phyloP scores from a whole-genome alignment of 2,888 invertebrate genomes.

The Caenorhabditis uteleia region DNA sequence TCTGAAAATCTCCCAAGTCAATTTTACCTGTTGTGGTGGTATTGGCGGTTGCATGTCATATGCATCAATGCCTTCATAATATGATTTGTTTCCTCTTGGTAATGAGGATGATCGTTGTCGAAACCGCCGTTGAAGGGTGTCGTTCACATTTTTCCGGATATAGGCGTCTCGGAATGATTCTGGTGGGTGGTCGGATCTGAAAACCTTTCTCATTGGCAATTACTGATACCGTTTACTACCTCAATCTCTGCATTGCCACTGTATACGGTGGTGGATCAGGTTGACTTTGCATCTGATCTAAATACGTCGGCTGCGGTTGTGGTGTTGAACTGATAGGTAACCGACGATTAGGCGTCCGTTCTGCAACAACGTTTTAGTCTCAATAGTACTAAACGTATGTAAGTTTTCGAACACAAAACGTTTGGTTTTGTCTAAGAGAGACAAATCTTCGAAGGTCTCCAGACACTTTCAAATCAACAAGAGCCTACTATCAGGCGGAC shows the following conservation, averaged over 20 bases:
- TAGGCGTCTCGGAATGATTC: conserved; percentile 51
- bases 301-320: conserved; percentile 36
- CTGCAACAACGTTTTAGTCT: too few relatives aligned
- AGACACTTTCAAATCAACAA: too few relatives aligned
- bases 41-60: conserved; percentile 21
- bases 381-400: too few relatives aligned
- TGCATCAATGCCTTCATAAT: conserved; percentile 32
- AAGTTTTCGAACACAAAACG: too few relatives aligned
- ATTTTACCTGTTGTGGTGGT: conserved; percentile 2
- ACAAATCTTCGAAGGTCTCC: too few relatives aligned
- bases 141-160: conserved; percentile 47
- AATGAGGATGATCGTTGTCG: conserved; percentile 53
- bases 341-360: conserved; percentile 26
- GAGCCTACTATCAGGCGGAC: too few relatives aligned
- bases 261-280: conserved; percentile 55
- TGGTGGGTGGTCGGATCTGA: conserved; percentile 28
- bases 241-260: conserved; percentile 46
- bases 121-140: conserved; percentile 39
- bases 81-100: conserved; percentile 44
- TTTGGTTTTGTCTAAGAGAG: too few relatives aligned
- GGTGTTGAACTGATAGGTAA: conserved; percentile 28
- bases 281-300: conserved; percentile 43
- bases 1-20: neutral
- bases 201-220: neutral
- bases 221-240: neutral